phyloP scores from a whole-genome alignment of 2,797 vertebrate genomes.

The Falco naumanni region DNA sequence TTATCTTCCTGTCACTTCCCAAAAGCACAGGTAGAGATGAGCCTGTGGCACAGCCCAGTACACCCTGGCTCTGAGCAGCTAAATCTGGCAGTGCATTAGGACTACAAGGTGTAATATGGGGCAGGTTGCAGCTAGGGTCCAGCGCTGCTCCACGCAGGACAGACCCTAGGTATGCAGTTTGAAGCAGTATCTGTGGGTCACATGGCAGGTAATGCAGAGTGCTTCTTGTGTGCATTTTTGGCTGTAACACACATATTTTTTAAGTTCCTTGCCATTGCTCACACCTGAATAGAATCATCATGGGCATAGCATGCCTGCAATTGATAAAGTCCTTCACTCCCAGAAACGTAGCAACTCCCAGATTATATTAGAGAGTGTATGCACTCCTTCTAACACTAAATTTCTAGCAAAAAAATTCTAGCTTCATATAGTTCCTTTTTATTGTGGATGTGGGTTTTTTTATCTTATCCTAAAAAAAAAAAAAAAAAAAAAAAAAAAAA shows the following conservation, averaged over 20 bases:
- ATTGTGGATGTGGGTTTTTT: neutral
- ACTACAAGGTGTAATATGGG: neutral
- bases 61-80: neutral
- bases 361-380: neutral
- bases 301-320: neutral
- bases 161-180: neutral
- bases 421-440: neutral
- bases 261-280: neutral
- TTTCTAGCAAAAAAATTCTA: neutral
- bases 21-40: neutral
- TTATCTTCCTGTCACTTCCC: neutral
- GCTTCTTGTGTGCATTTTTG: neutral
- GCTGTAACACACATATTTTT: neutral
- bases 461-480: neutral
- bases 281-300: neutral
- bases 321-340: neutral
- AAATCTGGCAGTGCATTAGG: neutral
- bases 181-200: neutral
- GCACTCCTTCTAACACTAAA: neutral
- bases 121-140: neutral
- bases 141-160: neutral
- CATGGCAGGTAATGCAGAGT: accelerated
- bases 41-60: neutral
- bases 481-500: neutral
- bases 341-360: neutral